These are phyloP conservation scores for Gryllus longicercus DNA, from an alignment of 2,888 invertebrate species.

Conservation along the genomic window DNA sequence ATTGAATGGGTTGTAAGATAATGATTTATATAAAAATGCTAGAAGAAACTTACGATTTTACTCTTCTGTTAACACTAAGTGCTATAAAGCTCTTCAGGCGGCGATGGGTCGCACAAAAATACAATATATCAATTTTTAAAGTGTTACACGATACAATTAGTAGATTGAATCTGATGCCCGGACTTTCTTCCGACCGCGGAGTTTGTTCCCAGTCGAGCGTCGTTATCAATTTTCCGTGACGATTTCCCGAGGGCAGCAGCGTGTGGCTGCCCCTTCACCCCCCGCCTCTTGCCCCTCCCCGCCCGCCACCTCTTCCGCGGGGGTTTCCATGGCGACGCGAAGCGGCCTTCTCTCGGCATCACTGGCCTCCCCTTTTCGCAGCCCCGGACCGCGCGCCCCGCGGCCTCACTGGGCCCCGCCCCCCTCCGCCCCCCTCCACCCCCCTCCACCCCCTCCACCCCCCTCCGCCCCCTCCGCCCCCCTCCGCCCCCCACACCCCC, in stretches of 20 bases:
- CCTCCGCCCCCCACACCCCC: neutral
- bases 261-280: conserved; percentile 1
- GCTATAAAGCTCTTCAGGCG: no score
- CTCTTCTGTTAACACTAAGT: no score
- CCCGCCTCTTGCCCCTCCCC: neutral
- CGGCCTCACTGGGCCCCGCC: neutral
- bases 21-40: no score
- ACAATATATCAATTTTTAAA: conserved; percentile 10
- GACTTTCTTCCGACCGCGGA: neutral
- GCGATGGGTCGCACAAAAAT: neutral
- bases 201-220: neutral
- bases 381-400: neutral
- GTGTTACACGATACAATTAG: conserved; percentile 6
- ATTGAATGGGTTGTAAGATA: no score
- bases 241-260: conserved; percentile 1
- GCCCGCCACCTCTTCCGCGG: neutral
- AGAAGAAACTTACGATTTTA: no score
- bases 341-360: no score
- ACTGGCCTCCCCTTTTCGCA: neutral
- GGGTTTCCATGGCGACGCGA: no score
- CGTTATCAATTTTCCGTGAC: conserved; percentile 17
- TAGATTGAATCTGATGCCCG: conserved; percentile 17
- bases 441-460: neutral
- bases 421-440: neutral
- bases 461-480: neutral